These are phyloP conservation scores for Stictonetta naevosa DNA, from an alignment of 2,113 vertebrate species.

Conservation along the genomic window DNA sequence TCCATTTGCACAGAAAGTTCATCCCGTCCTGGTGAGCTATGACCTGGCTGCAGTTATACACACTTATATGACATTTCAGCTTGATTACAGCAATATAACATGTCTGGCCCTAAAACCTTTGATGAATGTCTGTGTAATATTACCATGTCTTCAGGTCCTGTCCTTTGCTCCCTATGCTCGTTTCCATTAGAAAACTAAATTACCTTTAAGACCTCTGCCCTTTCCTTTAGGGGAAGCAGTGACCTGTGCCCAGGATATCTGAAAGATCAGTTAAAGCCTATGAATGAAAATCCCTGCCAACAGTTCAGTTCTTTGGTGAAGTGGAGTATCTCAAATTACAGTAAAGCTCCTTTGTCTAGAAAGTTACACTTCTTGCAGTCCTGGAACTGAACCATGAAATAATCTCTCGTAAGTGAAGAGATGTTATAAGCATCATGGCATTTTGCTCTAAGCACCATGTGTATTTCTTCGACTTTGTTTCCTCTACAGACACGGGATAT, in stretches of 20 bases:
- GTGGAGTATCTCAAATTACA: not conserved
- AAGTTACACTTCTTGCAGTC: not conserved
- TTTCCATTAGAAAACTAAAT: not conserved
- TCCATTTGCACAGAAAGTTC: not conserved
- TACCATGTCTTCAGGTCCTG: not conserved
- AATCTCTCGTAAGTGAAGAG: not conserved
- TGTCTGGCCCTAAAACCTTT: not conserved
- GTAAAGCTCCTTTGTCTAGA: not conserved
- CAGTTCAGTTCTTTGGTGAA: not conserved
- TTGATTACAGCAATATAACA: accelerated
- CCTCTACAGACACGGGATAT: not conserved
- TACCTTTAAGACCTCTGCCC: not conserved
- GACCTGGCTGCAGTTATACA: not conserved
- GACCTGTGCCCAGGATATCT: not conserved
- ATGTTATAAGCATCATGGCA: not conserved
- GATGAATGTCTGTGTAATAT: not conserved
- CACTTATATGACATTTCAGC: not conserved
- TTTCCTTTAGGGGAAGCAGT: not conserved
- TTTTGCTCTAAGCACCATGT: not conserved
- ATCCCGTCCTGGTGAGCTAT: not conserved
- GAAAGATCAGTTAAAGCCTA: not conserved
- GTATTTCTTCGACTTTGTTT: not conserved
- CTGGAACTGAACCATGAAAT: not conserved
- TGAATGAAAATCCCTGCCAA: not conserved
- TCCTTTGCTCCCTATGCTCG: not conserved